Base-by-base conservation (phyloP, 64 coral and sea anemone species). In the Montipora capricornis region DNA sequence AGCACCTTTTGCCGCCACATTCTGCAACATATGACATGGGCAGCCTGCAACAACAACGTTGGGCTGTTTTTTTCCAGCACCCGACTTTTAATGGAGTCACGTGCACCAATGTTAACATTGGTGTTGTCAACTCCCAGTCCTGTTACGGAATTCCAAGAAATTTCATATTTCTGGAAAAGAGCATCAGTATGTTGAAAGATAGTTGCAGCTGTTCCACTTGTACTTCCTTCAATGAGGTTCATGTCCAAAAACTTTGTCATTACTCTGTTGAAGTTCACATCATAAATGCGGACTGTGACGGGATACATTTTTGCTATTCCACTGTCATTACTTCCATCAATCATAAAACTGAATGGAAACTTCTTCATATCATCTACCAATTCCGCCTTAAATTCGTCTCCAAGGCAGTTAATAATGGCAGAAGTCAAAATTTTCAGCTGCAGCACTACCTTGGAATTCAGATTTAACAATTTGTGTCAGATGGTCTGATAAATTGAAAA, bases 21-120 rank as follows among this genome's bases (percentile, higher is more conserved):
- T 93, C 84, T 93, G 92, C 82, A 93, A 87, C 92, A 81, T 88
- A 93, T 93, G 92, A 71, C 92, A 82, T 81, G 92, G 76, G 92
- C 92, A 80, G 76, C 78, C 89, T 69, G 64, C 58, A 81, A 82
- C 64, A 70, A 82, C 29, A 91, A 91, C 44, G 26, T 68, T 91
- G 20, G 61, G 55, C 37, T 91, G 13, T 82, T 91, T 91, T 91
- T 91, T 80, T 6, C 78, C 37, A 82, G 45, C 26, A 71, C 89
- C 79, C 91, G 49, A 93, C 91, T 93, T 86, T 87, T 93, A 16
- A 90, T 90, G 47, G 77, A 90, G 76, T 90, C 89, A 90, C 20
- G 89, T 66, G 89, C 76, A 62, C 73, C 91, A 92, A 87, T 85
- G 81, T 92, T 92, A 52, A 92, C 90, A 92, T 92, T 92, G 68